Percentiles rank a stretch among this genome's conserved stretches.
Conservation (phyloP, 2,888 invertebrate genomes). For the Pristionchus entomophagus region DNA sequence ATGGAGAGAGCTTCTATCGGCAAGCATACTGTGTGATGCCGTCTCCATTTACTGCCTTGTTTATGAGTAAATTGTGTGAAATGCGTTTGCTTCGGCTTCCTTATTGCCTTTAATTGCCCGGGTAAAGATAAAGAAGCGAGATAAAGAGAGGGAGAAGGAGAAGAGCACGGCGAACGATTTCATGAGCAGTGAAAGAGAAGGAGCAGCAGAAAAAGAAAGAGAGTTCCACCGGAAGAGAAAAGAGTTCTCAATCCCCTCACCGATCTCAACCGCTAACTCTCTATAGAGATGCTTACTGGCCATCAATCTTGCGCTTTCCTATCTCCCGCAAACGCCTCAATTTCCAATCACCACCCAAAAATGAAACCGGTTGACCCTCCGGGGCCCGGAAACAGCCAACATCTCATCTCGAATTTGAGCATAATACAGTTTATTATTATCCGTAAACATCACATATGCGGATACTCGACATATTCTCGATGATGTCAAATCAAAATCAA, state of each 20-base stretch:
- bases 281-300: neutral
- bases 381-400: neutral
- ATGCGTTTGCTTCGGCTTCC: neutral
- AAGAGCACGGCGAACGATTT: neutral
- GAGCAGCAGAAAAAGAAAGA: neutral
- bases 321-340: neutral
- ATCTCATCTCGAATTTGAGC: too few species aligned
- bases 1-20: too few species aligned
- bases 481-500: neutral
- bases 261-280: neutral
- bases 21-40: too few species aligned
- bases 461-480: neutral
- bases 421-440: neutral
- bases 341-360: neutral
- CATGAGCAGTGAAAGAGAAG: neutral
- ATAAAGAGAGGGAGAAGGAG: neutral
- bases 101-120: conserved; percentile 13
- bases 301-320: conserved; percentile 1
- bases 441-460: neutral
- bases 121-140: conserved; percentile 21
- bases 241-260: conserved; percentile 10
- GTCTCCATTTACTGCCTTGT: neutral
- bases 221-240: conserved; percentile 21
- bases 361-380: conserved; percentile 24
- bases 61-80: neutral